These are phyloP conservation scores for Sceloporus undulatus DNA, from an alignment of 2,113 vertebrate species.

Conservation along the genomic window DNA sequence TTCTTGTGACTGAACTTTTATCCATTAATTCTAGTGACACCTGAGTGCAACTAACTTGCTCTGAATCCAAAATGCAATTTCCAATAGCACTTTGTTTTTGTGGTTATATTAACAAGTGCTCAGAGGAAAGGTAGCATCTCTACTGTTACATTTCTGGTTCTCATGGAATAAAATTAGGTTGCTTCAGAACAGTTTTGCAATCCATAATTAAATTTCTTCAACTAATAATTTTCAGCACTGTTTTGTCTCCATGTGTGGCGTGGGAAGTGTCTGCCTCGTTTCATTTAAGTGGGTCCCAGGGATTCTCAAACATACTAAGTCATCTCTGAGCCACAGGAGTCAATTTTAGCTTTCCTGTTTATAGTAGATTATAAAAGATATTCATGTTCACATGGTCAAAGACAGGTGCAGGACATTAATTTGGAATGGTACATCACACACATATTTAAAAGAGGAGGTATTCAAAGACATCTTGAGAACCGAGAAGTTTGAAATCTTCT, in stretches of 20 bases:
- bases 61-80: not conserved
- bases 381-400: not conserved
- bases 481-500: no score
- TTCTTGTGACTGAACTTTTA: not conserved
- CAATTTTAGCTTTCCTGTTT: not conserved
- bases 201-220: slow-evolving; percentile 26
- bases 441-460: no score
- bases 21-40: not conserved
- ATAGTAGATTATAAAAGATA: not conserved
- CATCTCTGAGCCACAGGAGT: not conserved
- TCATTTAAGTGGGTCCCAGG: not conserved
- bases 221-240: not conserved
- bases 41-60: not conserved
- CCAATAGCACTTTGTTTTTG: not conserved
- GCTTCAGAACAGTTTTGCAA: slow-evolving; percentile 38
- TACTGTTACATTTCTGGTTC: slow-evolving; percentile 12
- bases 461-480: no score
- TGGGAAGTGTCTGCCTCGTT: not conserved
- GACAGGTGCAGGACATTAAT: not conserved
- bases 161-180: slow-evolving; percentile 36
- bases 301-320: not conserved
- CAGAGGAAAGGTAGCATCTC: slow-evolving; percentile 9
- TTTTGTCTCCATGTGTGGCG: not conserved
- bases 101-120: not conserved
- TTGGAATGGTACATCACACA: not conserved